phyloP scores from a whole-genome alignment of 2,888 invertebrate species.

The Linyphia triangularis region DNA sequence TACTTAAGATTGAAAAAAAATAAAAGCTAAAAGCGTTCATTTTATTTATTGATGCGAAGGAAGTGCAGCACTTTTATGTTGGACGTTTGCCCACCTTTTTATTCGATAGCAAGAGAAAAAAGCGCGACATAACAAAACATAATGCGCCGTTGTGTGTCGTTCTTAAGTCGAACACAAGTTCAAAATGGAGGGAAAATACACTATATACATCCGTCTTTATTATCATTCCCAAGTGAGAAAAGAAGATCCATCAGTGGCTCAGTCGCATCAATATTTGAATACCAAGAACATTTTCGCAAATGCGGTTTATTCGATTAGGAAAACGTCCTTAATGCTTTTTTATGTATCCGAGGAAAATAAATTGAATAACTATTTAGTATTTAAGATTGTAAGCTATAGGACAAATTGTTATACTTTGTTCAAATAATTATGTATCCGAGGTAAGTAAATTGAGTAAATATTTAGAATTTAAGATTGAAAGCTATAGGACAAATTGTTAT shows the following conservation, averaged over 20 bases:
- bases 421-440: too few relatives aligned
- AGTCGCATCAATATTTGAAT: too few relatives aligned
- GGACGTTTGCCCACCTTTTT: slow-evolving; percentile 7
- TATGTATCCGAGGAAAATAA: background rate
- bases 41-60: background rate
- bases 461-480: too few relatives aligned
- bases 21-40: background rate
- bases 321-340: background rate
- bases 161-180: background rate
- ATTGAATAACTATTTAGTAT: too few relatives aligned
- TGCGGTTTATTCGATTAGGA: too few relatives aligned
- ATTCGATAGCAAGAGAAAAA: background rate
- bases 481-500: too few relatives aligned
- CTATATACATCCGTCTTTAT: background rate
- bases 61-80: slow-evolving; percentile 9
- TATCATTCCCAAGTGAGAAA: background rate
- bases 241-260: background rate
- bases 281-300: too few relatives aligned
- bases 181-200: background rate
- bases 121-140: background rate
- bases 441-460: too few relatives aligned
- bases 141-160: background rate
- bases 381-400: too few relatives aligned
- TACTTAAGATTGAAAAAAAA: background rate
- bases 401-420: too few relatives aligned